Evolutionary conservation across 2,888 invertebrate species (phyloP), one percentile per base, ranked within the genome.

Genomic region (Ophion obscuratus): DNA sequence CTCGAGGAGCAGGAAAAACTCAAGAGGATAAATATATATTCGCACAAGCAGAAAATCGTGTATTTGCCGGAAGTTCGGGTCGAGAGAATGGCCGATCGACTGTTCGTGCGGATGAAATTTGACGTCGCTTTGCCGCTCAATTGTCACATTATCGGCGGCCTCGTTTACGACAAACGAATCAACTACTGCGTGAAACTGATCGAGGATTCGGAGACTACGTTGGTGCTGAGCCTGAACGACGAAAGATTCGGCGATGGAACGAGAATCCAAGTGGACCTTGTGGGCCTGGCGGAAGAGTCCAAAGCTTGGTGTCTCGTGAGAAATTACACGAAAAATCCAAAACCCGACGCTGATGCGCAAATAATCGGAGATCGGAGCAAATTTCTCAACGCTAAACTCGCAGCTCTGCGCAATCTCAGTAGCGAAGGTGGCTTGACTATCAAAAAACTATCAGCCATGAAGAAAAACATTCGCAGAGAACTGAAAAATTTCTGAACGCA

Each of bases 251-350:
- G 70, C 47, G 62, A 31, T 59, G 24, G 31, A 24, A 78, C 92
- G 78, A 83, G 11, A 71, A 66, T 82, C 81, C 74, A 82, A 83
- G 87, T 91, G 14, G 92, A 94, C 88, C 87, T 93, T n/a, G 88
- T 94, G 5, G 90, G 91, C 36, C 84, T 91, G 4, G 88, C 86
- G 47, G 86, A 89, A 0, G 84, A 91, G 62, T 80, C 85, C 2
- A 83, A 88, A 31, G 87, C 92, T 53, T 93, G 93, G 93, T 93
- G 92, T 61, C 81, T 94, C 0, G 89, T 93, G 44, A 90, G 85
- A 59, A 87, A 94, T 88, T 93, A 90, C 78, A 40, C 91, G 17
- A 89, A 87, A 47, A 88, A 90, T 86, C 87, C 91, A 10, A 44
- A 40, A 14, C 27, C 47, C 2, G 14, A 40, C 0, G 87, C 81